A percentile compares a stretch with the other conserved stretches of the same genome.
Evolutionary conservation across 2,888 invertebrate genomes (phyloP).

Genomic region (Drosophila eohydei): DNA sequence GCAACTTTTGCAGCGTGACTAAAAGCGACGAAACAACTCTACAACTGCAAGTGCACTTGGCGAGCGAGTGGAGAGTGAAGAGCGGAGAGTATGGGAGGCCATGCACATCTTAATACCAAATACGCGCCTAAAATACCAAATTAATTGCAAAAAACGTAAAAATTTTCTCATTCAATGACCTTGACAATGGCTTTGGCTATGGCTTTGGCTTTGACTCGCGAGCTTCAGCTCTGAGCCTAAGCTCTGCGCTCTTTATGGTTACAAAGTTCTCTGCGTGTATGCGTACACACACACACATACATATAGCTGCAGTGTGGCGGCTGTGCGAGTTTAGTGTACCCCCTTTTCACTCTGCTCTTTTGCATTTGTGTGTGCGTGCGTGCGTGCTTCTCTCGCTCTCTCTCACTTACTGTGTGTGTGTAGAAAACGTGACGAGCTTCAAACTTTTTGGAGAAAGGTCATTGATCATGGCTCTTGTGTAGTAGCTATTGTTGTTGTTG

Average conservation of each 20-base stretch:
- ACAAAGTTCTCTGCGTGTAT: conserved; percentile 37
- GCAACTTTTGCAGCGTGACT: conserved; percentile 43
- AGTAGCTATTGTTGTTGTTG: conserved; percentile 23
- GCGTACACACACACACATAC: conserved; percentile 5
- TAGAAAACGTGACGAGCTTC: conserved; percentile 79
- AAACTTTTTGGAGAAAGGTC: conserved; percentile 80
- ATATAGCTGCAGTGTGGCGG: conserved; percentile 1
- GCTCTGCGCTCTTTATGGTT: conserved; percentile 52
- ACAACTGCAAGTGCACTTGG: conserved; percentile 12
- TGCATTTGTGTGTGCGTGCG: conserved; percentile 16
- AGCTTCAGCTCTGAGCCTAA: conserved; percentile 26
- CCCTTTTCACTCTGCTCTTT: conserved; percentile 1
- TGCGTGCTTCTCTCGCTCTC: background rate
- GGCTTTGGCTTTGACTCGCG: conserved; percentile 33
- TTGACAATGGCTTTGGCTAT: conserved; percentile 71
- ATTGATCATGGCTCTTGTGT: conserved; percentile 73
- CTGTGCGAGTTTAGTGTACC: background rate
- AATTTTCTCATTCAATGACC: conserved; percentile 78
- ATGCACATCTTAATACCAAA: conserved; percentile 52
- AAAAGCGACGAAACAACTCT: conserved; percentile 30
- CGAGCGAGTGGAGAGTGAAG: background rate
- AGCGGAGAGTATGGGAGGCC: background rate
- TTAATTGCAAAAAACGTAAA: conserved; percentile 68
- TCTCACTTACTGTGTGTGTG: conserved; percentile 32
- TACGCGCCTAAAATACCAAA: conserved; percentile 60